Evolutionary conservation across 2,797 vertebrate genomes (phyloP).

Genomic region (Arnoldichthys spilopterus): DNA sequence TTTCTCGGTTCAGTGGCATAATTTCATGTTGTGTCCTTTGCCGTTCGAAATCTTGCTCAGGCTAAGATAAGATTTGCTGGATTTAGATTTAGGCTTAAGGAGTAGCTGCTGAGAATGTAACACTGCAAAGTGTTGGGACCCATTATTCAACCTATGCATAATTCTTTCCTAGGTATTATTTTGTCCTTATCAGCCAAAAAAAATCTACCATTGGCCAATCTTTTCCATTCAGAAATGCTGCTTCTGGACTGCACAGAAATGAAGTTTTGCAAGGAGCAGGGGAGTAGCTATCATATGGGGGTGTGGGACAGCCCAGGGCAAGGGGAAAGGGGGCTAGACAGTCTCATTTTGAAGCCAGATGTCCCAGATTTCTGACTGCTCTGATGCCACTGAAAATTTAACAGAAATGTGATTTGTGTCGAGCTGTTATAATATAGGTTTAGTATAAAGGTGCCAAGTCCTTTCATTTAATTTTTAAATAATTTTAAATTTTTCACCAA

Average conservation of each 20-base stretch:
- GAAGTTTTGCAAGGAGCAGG: too few relatives aligned
- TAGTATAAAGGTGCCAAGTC: background rate
- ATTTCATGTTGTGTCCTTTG: background rate
- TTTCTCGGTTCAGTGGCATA: background rate
- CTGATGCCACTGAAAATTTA: background rate
- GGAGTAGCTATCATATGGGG: background rate
- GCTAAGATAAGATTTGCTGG: background rate
- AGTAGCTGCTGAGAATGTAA: background rate
- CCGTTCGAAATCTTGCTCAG: background rate
- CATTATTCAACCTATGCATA: background rate
- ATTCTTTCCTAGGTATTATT: background rate
- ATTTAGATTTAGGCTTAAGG: background rate
- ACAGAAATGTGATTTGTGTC: background rate
- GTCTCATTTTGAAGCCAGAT: background rate
- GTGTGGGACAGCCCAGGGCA: too few relatives aligned
- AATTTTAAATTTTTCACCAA: too few relatives aligned
- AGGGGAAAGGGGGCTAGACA: background rate
- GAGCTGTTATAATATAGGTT: background rate
- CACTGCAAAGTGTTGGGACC: background rate
- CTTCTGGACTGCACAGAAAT: too few relatives aligned
- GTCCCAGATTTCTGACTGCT: background rate
- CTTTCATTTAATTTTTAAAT: too few relatives aligned
- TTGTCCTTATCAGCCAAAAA: too few relatives aligned
- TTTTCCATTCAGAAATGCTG: too few relatives aligned
- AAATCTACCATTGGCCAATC: too few relatives aligned